Evolutionary conservation across 2,113 vertebrate genomes (phyloP).

Genomic region (Numida meleagris): DNA sequence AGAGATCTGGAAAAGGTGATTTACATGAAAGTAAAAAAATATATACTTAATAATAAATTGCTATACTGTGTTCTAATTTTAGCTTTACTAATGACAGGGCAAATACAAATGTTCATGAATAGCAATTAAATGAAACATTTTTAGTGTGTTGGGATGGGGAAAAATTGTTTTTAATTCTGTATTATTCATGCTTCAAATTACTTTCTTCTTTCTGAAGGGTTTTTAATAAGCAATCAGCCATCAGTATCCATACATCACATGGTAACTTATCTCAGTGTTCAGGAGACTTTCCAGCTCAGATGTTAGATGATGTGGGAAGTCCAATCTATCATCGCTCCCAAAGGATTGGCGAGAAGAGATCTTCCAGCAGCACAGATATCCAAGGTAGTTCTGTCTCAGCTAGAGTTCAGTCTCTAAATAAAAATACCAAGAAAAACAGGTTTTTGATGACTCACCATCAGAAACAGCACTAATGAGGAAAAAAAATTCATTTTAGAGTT

Average conservation of each 20-base stretch:
- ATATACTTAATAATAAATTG: neutral
- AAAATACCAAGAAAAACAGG: neutral
- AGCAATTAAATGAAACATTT: neutral
- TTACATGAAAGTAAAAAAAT: neutral
- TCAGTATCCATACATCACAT: conserved; percentile 80
- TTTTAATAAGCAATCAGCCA: conserved; percentile 80
- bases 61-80: neutral
- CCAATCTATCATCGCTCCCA: conserved; percentile 74
- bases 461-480: neutral
- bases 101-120: neutral
- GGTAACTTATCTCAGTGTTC: conserved; percentile 86
- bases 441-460: neutral
- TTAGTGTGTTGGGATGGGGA: neutral
- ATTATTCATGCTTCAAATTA: neutral
- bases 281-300: conserved; percentile 79
- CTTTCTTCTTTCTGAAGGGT: conserved; percentile 69
- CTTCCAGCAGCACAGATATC: conserved; percentile 85
- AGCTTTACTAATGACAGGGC: neutral
- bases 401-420: neutral
- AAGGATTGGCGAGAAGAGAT: conserved; percentile 87
- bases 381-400: conserved; percentile 81
- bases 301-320: conserved; percentile 83
- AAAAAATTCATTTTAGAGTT: neutral
- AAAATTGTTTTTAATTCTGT: neutral
- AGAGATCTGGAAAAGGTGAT: neutral